phyloP scores from a whole-genome alignment of 2,797 vertebrate genomes.

The Notamacropus eugenii region DNA sequence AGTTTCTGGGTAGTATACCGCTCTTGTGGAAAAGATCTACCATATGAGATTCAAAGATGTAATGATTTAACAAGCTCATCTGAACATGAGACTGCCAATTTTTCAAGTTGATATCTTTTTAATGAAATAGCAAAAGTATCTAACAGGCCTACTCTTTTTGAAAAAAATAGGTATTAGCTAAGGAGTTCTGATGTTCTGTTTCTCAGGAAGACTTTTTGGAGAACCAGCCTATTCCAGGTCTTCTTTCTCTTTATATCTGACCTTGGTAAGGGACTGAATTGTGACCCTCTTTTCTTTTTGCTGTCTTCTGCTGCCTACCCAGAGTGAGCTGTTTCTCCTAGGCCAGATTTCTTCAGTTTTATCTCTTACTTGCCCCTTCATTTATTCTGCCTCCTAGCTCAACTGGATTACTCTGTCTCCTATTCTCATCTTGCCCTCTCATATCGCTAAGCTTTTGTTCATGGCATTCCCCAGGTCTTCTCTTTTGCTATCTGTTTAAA shows the following conservation, averaged over 20 bases:
- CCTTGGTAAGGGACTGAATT: background rate
- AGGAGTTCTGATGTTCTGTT: background rate
- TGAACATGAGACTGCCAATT: background rate
- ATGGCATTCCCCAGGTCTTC: background rate
- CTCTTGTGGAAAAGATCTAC: background rate
- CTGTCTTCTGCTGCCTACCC: background rate
- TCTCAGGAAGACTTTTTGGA: background rate
- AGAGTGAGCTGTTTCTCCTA: background rate
- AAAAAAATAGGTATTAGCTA: background rate
- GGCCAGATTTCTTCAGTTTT: background rate
- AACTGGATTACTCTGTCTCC: background rate
- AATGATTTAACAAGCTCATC: background rate
- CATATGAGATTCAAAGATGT: constrained; percentile 10
- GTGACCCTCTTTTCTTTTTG: background rate
- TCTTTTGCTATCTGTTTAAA: background rate
- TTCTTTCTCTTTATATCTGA: background rate
- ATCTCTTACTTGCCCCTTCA: background rate
- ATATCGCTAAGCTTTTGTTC: background rate
- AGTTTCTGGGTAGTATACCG: constrained; percentile 21
- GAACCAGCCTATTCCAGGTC: background rate
- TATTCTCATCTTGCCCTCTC: background rate
- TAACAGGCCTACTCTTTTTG: background rate
- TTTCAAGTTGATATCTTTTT: constrained; percentile 24
- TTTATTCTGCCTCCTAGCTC: background rate
- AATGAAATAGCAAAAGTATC: background rate